Base-by-base conservation (phyloP, 2,113 vertebrate species). In the Calyptomena viridis region DNA sequence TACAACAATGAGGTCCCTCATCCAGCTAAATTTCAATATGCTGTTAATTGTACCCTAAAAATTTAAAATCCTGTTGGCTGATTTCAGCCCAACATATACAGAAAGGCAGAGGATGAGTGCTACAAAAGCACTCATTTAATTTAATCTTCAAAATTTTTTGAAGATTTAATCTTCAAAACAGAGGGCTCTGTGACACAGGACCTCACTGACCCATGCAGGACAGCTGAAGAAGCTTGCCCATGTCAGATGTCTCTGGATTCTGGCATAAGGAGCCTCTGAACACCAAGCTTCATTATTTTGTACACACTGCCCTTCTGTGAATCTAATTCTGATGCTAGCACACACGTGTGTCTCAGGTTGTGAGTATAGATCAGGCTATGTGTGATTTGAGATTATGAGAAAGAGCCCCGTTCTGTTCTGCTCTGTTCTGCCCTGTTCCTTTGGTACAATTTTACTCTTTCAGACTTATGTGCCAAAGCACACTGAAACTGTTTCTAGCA, bases 301-400 rank as follows among this genome's bases (percentile, higher is more conserved):
- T 8, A 14, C 33, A 55, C 8, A 5, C 9, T 21, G n/a, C 56
- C n/a, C 16, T 77, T 42, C n/a, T 40, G 14, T 7, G 8, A 72
- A 63, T 63, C 39, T 59, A 52, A 30, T 35, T 49, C 52, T 40
- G 16, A 20, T 28, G 49, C 22, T 37, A 56, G 35, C 30, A 66
- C 11, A 44, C n/a, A 25, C 0, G 1, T 11, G 11, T 64, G 10
- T 53, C 28, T 11, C 3, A 6, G 12, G 6, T 24, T n/a, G n/a
- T n/a, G n/a, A n/a, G n/a, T n/a, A n/a, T n/a, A n/a, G n/a, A n/a
- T n/a, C n/a, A n/a, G n/a, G n/a, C n/a, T n/a, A n/a, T n/a, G n/a
- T n/a, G n/a, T n/a, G n/a, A n/a, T n/a, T n/a, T n/a, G n/a, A n/a
- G n/a, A n/a, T n/a, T n/a, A n/a, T n/a, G n/a, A n/a, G n/a, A n/a